Percentiles rank a stretch among this genome's conserved stretches.
Conservation (phyloP, 2,888 invertebrate species). For the Pachycephus smyrnensis region DNA sequence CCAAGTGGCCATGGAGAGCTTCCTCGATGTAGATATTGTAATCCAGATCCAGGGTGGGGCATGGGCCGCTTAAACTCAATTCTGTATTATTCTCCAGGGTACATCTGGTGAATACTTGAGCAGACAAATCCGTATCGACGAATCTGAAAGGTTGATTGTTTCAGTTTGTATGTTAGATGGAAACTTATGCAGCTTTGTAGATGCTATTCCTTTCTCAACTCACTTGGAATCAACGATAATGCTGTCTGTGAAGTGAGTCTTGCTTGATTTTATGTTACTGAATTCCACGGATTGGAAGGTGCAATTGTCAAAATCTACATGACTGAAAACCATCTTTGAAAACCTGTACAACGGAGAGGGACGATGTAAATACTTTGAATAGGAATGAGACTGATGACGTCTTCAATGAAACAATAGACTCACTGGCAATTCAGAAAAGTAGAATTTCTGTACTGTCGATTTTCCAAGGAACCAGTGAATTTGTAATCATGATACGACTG, state of each 20-base stretch:
- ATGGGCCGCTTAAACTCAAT: constrained; percentile 65
- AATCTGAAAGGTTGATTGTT: constrained; percentile 66
- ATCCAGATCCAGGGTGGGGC: constrained; percentile 69
- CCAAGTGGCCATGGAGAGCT: constrained; percentile 66
- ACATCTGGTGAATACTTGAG: constrained; percentile 73
- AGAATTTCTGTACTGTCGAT: constrained; percentile 73
- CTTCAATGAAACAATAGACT: constrained; percentile 19
- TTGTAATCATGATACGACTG: constrained; percentile 62
- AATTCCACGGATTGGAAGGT: constrained; percentile 78
- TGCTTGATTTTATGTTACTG: constrained; percentile 78
- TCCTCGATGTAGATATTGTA: constrained; percentile 73
- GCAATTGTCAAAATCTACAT: constrained; percentile 79
- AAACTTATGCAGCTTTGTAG: background rate
- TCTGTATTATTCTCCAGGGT: constrained; percentile 71
- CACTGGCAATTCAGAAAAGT: constrained; percentile 74
- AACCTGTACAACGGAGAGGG: constrained; percentile 62
- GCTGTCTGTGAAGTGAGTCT: constrained; percentile 75
- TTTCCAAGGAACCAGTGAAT: constrained; percentile 76
- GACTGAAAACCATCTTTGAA: constrained; percentile 77
- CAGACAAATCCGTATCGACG: constrained; percentile 76
- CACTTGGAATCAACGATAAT: constrained; percentile 75
- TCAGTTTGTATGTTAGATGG: background rate
- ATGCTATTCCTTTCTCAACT: constrained; percentile 31
- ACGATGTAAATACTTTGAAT: background rate
- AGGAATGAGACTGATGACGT: background rate